A percentile compares a stretch with the other conserved stretches of the same genome.
Conservation (phyloP, 1,140 invertebrate species). For the Xylocopa sonorina region DNA sequence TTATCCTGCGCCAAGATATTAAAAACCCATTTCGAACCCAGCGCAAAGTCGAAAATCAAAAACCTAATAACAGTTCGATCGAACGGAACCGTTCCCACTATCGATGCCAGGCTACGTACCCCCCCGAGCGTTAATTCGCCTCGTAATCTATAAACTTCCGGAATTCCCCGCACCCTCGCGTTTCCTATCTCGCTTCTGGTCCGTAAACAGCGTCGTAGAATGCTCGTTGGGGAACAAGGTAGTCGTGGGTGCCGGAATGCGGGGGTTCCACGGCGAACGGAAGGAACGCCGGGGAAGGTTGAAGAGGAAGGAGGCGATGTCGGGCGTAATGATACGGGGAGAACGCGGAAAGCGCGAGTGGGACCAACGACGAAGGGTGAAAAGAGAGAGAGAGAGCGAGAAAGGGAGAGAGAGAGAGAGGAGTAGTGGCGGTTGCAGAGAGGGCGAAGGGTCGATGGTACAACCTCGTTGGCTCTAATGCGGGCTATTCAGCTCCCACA, state of each 20-base stretch:
- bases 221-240: conserved; percentile 43
- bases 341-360: conserved; percentile 40
- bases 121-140: conserved; percentile 62
- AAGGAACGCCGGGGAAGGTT: conserved; percentile 20
- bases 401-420: conserved; percentile 31
- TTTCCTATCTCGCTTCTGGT: conserved; percentile 41
- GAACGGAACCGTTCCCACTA: conserved; percentile 10
- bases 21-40: too few species aligned
- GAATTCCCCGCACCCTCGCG: conserved; percentile 16
- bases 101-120: neutral
- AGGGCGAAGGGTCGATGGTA: conserved; percentile 53
- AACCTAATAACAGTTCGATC: too few species aligned
- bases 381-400: neutral
- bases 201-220: conserved; percentile 67
- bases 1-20: too few species aligned
- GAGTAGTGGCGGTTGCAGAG: conserved; percentile 21
- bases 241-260: conserved; percentile 20
- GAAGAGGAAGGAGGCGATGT: conserved; percentile 38
- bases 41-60: too few species aligned
- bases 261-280: neutral
- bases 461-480: conserved; percentile 79
- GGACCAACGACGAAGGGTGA: neutral
- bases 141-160: conserved; percentile 65
- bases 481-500: conserved; percentile 79
- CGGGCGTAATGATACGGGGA: conserved; percentile 52